Evolutionary conservation across 2,113 vertebrate species (phyloP), one percentile per base, ranked within the genome.

Genomic region (Camelus bactrianus): DNA sequence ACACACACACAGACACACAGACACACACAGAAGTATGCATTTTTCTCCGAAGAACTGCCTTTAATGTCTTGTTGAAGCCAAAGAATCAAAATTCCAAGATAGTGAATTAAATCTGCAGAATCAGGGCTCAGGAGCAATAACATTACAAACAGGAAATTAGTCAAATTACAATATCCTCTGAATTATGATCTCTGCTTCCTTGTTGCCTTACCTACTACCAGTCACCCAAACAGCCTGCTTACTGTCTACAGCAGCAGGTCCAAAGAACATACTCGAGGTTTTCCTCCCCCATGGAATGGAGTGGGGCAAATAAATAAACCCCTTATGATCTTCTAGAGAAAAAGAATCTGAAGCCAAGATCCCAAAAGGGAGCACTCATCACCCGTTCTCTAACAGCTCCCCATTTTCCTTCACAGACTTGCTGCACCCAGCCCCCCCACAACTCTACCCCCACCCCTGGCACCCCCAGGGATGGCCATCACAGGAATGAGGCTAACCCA

Each of bases 61-160:
- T 93, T 83, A 65, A 82, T 56, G 56, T 82, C 67, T 50, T 86
- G 13, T 46, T 65, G 56, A 87, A 93, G 70, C 80, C 79, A 95
- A 89, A 91, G 80, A 79, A 95, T 84, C 70, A 84, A 86, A 48
- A 91, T 89, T 90, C 87, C 46, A 97, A 95, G 89, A 97, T 90
- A 97, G 85, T 75, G 92, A 97, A 97, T 91, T 97, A 95, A 93
- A 95, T 93, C 91, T 97, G 42, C 89, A 95, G 76, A 89, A 89
- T 96, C 83, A 72, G 84, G 95, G 85, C 70, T 96, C 22, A 46
- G 42, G 70, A 96, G 93, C 97, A 94, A 96, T 95, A 95, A 98
- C 65, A 95, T 98, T 95, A 97, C 97, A 96, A 93, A 97, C 97
- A 98, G 98, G 98, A 99, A 99, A 98, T 98, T 98, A 91, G 97